phyloP scores from a whole-genome alignment of 2,113 vertebrate species.

The Lucifuga dentata region DNA sequence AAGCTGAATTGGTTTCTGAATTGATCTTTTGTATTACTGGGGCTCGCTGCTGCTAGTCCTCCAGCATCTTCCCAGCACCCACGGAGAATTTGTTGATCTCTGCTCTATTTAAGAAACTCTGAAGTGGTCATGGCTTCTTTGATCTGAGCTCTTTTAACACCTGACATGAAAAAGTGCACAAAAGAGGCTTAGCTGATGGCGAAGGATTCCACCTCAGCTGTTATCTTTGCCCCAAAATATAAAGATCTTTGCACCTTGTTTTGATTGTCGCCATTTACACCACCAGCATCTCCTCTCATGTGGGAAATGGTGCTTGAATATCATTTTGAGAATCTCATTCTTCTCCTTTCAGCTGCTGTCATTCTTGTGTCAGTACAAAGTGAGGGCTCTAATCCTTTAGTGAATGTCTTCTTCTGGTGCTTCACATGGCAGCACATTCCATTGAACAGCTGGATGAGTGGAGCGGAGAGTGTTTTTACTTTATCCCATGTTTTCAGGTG shows the following conservation, averaged over 20 bases:
- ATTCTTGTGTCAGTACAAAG: conserved; percentile 76
- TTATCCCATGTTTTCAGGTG: conserved; percentile 60
- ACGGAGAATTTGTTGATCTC: conserved; percentile 44
- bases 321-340: conserved; percentile 71
- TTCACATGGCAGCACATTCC: conserved; percentile 72
- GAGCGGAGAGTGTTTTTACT: conserved; percentile 45
- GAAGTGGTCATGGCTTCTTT: conserved; percentile 49
- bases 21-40: conserved; percentile 34
- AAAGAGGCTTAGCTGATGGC: conserved; percentile 46
- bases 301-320: conserved; percentile 71
- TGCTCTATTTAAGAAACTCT: conserved; percentile 39
- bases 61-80: background rate
- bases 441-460: conserved; percentile 63
- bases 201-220: conserved; percentile 57
- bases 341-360: conserved; percentile 68
- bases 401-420: conserved; percentile 67
- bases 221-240: conserved; percentile 60
- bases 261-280: conserved; percentile 69
- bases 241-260: conserved; percentile 74
- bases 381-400: conserved; percentile 72
- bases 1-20: conserved; percentile 54
- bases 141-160: conserved; percentile 67
- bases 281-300: conserved; percentile 73
- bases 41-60: background rate
- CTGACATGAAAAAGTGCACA: conserved; percentile 49